These are phyloP conservation scores for Cettia cetti DNA, from an alignment of 2,113 vertebrate genomes.

Conservation along the genomic window DNA sequence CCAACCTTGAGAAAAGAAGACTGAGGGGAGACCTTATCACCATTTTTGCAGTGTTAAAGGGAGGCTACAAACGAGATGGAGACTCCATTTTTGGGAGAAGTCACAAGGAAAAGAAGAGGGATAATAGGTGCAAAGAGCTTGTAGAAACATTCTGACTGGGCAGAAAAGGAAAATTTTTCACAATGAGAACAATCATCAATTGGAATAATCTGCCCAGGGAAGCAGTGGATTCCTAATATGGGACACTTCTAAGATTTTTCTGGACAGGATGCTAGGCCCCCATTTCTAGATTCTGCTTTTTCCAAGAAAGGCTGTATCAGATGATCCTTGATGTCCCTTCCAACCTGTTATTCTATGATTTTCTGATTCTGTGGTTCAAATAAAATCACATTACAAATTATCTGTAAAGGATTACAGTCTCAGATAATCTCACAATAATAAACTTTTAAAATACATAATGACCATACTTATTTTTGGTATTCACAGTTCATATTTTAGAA, in stretches of 20 bases:
- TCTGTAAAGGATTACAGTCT: constrained; percentile 2
- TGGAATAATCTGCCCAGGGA: background rate
- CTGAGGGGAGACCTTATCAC: background rate
- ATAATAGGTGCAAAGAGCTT: background rate
- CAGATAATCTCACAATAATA: background rate
- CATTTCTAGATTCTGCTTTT: background rate
- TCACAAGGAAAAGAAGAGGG: background rate
- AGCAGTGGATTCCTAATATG: background rate
- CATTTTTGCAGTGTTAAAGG: background rate
- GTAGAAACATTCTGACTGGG: background rate
- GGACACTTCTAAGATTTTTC: background rate
- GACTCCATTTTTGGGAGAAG: background rate
- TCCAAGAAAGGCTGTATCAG: background rate
- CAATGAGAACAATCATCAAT: background rate
- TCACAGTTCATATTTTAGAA: background rate
- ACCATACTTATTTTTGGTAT: background rate
- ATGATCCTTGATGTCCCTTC: background rate
- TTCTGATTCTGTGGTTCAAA: background rate
- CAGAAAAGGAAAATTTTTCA: background rate
- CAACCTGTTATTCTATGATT: background rate
- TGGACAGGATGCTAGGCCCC: background rate
- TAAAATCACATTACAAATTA: background rate
- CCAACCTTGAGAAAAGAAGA: background rate
- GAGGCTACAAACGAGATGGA: background rate
- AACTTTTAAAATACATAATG: background rate